Base-by-base conservation (phyloP, 2,797 vertebrate species). In the Sebastes baramenuke region DNA sequence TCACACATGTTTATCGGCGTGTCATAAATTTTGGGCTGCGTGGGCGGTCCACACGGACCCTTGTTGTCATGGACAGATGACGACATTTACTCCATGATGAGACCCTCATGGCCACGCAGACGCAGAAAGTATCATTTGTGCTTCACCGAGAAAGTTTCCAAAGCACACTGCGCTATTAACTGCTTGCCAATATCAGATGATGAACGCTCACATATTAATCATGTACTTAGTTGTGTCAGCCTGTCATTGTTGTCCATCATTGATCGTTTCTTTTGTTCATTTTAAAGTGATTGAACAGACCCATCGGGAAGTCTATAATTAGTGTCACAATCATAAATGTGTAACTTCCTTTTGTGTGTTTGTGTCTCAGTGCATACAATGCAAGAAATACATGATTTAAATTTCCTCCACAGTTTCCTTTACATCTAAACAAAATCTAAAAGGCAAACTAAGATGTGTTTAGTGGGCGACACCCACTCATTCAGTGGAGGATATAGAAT, bases 131-230 rank as follows among this genome's bases (percentile, higher is more conserved):
- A n/a, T 65, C 10, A 55, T 52, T 38, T 30, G 24, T 24, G 22
- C 16, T 38, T 70, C 18, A 58, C 13, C 52, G 5, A 6, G 9
- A 32, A 16, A 10, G 38, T 49, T 73, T 49, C 36, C 29, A 18
- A 42, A 58, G 22, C 49, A 60, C 13, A 65, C 62, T 18, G 56
- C n/a, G 34, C 24, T 59, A 29, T 83, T 29, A 55, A 30, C 56
- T 20, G n/a, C 54, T 24, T 52, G 38, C 16, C 55, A 76, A 58
- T 58, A 59, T 62, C 69, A 83, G 60, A 67, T 69, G 56, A 81
- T 69, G 73, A 71, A 77, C 54, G 62, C 54, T 67, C 70, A 64
- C 18, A 24, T 46, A 34, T 10, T 12, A 34, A 72, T 38, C 52
- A 58, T 22, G 5, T 13, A 4, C 7, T 16, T 34, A 18, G 30